Conservation (phyloP, 2,113 vertebrate species). For the Proteles cristata region DNA sequence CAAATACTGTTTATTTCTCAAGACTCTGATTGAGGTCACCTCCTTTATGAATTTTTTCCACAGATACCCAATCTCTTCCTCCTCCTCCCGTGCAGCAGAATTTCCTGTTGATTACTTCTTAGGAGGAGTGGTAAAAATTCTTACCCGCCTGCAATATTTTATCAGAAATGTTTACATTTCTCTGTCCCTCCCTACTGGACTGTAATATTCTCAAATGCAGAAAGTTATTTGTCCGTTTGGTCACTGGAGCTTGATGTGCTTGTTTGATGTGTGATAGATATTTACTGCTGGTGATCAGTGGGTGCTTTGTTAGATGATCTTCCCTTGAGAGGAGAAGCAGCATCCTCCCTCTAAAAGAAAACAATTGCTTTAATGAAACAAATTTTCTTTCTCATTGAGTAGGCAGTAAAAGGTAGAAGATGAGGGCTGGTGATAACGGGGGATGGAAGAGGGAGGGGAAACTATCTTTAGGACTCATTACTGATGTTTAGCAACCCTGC, state of each 20-base stretch:
- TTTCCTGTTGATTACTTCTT: neutral
- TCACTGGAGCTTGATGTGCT: neutral
- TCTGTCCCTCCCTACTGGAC: neutral
- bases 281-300: neutral
- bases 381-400: neutral
- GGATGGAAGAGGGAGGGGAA: neutral
- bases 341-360: neutral
- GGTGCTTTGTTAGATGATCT: neutral
- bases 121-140: neutral
- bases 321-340: neutral
- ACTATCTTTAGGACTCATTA: neutral
- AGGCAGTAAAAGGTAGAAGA: neutral
- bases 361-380: neutral
- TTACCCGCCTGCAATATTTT: neutral
- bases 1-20: neutral
- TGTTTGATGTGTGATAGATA: neutral
- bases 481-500: neutral
- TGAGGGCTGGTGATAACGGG: neutral
- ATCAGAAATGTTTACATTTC: neutral
- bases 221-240: neutral
- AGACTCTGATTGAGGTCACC: neutral
- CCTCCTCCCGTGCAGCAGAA: neutral
- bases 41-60: neutral
- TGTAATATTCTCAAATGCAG: neutral
- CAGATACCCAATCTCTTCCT: neutral